Percentiles rank a stretch among this genome's conserved stretches.
phyloP scores from a whole-genome alignment of 2,797 vertebrate species.

The Myripristis jacobus region DNA sequence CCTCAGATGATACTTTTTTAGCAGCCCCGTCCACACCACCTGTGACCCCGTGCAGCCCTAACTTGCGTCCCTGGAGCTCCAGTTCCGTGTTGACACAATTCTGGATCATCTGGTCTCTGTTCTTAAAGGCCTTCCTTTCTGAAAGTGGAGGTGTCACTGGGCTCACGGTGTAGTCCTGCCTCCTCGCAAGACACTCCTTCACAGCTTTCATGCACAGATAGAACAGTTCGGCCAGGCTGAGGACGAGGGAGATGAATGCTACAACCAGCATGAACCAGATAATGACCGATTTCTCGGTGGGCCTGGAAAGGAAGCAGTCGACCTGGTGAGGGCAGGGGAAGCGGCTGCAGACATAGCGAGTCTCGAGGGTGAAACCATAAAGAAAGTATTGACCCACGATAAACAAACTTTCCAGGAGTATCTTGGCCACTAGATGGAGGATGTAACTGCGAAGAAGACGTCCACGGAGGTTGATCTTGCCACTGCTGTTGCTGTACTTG shows the following conservation, averaged over 20 bases:
- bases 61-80: constrained; percentile 73
- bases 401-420: constrained; percentile 89
- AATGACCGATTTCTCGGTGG: constrained; percentile 95
- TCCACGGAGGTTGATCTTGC: constrained; percentile 89
- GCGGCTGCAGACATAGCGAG: constrained; percentile 85
- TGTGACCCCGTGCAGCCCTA: constrained; percentile 28
- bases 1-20: constrained; percentile 57
- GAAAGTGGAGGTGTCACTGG: constrained; percentile 72
- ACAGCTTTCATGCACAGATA: constrained; percentile 85
- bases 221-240: constrained; percentile 88
- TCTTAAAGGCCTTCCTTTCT: constrained; percentile 67
- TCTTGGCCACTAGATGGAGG: constrained; percentile 90
- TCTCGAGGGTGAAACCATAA: constrained; percentile 90
- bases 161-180: constrained; percentile 82
- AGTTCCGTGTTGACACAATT: constrained; percentile 79
- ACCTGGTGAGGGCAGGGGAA: constrained; percentile 91
- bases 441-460: constrained; percentile 91
- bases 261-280: constrained; percentile 97
- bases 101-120: constrained; percentile 66
- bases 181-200: constrained; percentile 82
- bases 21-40: constrained; percentile 42
- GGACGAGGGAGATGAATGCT: constrained; percentile 87
- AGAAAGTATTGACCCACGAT: constrained; percentile 93
- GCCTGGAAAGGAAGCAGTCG: constrained; percentile 95
- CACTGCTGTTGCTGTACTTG: constrained; percentile 84